Evolutionary conservation across 2,797 vertebrate genomes (phyloP), one percentile per base, ranked within the genome.

Genomic region (Gymnopithys bicolor): DNA sequence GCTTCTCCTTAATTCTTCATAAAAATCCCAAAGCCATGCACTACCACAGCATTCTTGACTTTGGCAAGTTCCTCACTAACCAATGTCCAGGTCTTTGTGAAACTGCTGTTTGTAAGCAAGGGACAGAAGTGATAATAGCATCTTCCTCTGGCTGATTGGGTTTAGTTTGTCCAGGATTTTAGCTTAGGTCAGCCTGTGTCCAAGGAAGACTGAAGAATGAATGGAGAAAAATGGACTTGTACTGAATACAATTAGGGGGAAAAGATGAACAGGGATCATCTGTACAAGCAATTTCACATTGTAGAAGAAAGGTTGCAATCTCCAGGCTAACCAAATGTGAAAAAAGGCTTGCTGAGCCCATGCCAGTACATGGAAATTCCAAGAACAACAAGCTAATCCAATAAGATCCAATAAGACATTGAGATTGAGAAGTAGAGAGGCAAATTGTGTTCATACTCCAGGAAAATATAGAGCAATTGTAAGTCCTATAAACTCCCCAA

Each of bases 361-460:
- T 19, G 80, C 94, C 93, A 96, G 90, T 80, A 74, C 53, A 23
- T 74, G 70, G 85, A 94, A 94, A 97, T 94, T 96, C 96, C 95
- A 96, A 96, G 89, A 96, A 94, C 87, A 96, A 94, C 94, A 94
- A 96, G 67, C 84, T 95, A 96, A 96, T 96, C 96, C 94, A 96
- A 89, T 95, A 94, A 94, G 60, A 96, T 79, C 87, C 91, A 96
- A 95, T 93, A 95, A 96, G 46, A 92, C 93, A 82, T 30, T 87
- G 80, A 95, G 95, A 93, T 66, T 91, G 95, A 94, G 85, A 94
- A 94, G 80, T 28, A 91, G 60, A 90, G 91, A 96, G 90, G 94
- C 94, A 96, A 96, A 93, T 94, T 94, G 77, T 93, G 64, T 93
- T 97, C 95, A 94, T 95, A 90, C 46, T 92, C 83, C 80, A 91